Conservation (phyloP, 2,888 invertebrate species). For the Caenorhabditis plicata region DNA sequence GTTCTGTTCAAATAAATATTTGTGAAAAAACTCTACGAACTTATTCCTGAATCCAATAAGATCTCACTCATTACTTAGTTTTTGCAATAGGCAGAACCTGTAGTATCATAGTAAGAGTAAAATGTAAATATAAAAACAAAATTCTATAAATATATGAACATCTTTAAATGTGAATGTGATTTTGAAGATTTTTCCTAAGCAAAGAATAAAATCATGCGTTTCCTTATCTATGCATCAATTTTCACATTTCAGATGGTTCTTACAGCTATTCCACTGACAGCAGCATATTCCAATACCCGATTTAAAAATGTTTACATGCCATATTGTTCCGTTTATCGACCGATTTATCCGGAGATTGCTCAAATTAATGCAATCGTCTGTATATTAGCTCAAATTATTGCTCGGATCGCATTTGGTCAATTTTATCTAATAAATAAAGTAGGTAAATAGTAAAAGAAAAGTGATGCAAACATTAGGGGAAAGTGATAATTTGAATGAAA, state of each 20-base stretch:
- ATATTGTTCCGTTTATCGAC: conserved; percentile 17
- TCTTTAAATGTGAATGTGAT: too few species aligned
- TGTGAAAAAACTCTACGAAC: too few species aligned
- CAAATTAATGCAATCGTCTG: conserved; percentile 1
- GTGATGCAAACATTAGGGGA: not conserved
- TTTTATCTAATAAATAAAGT: conserved; percentile 5
- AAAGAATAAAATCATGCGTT: too few species aligned
- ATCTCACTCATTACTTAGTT: too few species aligned
- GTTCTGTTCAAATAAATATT: too few species aligned
- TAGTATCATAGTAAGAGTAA: too few species aligned
- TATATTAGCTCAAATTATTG: not conserved
- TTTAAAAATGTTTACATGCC: conserved; percentile 17
- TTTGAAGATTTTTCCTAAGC: too few species aligned
- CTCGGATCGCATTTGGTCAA: conserved; percentile 7
- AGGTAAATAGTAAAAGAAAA: not conserved
- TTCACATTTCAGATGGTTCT: conserved; percentile 1
- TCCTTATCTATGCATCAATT: too few species aligned
- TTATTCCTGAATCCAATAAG: too few species aligned
- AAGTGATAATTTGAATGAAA: not conserved
- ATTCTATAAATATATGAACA: too few species aligned
- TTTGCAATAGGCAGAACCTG: too few species aligned
- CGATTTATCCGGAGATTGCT: conserved; percentile 5
- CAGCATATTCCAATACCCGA: conserved; percentile 9
- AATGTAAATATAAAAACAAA: too few species aligned
- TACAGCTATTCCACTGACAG: conserved; percentile 6